A percentile compares a stretch with the other conserved stretches of the same genome.
These are phyloP conservation scores for Batillaria attramentaria DNA, from an alignment of 1,140 invertebrate species.

Conservation along the genomic window DNA sequence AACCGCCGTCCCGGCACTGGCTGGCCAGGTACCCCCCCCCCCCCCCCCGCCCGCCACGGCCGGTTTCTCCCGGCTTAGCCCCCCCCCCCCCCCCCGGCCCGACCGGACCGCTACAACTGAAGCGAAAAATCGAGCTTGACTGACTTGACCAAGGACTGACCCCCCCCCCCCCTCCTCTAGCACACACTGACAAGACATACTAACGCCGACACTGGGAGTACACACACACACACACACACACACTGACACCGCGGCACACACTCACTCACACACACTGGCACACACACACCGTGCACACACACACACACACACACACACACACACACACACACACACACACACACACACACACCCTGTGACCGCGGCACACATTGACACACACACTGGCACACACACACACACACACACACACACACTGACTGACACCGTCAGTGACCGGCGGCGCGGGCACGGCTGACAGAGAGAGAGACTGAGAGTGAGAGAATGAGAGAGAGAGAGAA, in stretches of 20 bases:
- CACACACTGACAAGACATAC: background rate
- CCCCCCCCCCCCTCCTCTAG: background rate
- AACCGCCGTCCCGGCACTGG: no score
- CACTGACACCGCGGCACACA: background rate
- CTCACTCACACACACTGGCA: constrained; percentile 1
- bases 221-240: constrained; percentile 13
- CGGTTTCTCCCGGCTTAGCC: background rate
- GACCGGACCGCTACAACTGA: background rate
- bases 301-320: background rate
- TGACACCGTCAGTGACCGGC: background rate
- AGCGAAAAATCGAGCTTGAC: background rate
- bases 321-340: background rate
- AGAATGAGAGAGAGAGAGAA: background rate
- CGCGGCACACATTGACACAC: background rate
- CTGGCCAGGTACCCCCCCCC: no score
- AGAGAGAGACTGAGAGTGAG: background rate
- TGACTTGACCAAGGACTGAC: background rate
- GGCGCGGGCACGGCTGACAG: background rate
- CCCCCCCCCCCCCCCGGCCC: background rate
- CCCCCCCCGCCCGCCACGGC: no score
- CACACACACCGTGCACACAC: background rate
- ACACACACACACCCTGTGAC: background rate
- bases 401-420: background rate
- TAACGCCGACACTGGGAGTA: background rate
- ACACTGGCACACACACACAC: background rate